phyloP scores from a whole-genome alignment of 1,140 invertebrate species.

The Macrotrachela quadricornifera region DNA sequence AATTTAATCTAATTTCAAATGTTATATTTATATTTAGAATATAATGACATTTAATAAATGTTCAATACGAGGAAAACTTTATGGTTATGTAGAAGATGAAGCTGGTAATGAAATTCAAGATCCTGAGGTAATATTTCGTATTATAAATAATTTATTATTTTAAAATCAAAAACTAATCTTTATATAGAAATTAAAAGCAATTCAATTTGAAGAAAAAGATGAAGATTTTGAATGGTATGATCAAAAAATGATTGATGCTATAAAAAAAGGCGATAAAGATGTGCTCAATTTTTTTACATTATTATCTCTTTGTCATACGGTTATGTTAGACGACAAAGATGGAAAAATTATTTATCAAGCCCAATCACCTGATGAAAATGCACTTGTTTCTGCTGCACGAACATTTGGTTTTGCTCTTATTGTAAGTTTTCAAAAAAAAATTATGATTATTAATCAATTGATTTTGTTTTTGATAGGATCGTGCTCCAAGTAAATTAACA shows the following conservation, averaged over 20 bases:
- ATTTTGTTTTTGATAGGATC: slow-evolving; percentile 19
- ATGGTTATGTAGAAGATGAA: slow-evolving; percentile 49
- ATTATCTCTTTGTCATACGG: slow-evolving; percentile 74
- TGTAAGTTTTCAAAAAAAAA: neutral
- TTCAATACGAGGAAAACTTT: slow-evolving; percentile 69
- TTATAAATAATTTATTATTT: neutral
- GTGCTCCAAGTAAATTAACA: slow-evolving; percentile 33
- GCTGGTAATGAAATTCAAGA: slow-evolving; percentile 24
- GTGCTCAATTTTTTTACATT: slow-evolving; percentile 1
- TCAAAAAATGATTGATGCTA: neutral
- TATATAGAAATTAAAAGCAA: neutral
- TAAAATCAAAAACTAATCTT: neutral
- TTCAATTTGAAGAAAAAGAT: neutral
- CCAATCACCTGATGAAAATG: slow-evolving; percentile 89
- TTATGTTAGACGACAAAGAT: slow-evolving; percentile 79
- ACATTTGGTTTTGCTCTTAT: slow-evolving; percentile 52
- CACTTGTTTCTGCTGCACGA: slow-evolving; percentile 79
- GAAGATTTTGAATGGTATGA: slow-evolving; percentile 1
- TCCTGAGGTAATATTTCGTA: neutral
- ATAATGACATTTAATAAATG: slow-evolving; percentile 99
- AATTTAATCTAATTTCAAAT: too few relatives aligned
- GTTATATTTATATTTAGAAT: slow-evolving; percentile 35
- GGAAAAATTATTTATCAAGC: slow-evolving; percentile 48
- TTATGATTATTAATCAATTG: slow-evolving; percentile 8
- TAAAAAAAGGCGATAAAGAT: neutral